phyloP scores from a whole-genome alignment of 2,797 vertebrate species.

The Leptoclinus maculatus region DNA sequence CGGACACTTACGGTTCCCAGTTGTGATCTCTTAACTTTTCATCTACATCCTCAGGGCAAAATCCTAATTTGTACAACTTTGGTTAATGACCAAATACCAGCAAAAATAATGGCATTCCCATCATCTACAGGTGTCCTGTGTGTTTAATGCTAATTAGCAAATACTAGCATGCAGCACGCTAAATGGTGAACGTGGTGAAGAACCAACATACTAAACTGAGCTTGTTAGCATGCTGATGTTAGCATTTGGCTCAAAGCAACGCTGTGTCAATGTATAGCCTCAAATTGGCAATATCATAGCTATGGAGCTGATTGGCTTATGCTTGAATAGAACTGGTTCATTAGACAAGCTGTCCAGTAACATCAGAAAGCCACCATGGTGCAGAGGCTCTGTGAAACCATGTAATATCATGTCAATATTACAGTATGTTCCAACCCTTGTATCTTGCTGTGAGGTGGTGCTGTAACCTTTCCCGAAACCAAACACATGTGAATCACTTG shows the following conservation, averaged over 20 bases:
- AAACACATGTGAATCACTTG: conserved; percentile 23
- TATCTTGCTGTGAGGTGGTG: conserved; percentile 10
- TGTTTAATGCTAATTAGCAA: not conserved
- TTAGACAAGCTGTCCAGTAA: not conserved
- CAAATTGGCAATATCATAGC: not conserved
- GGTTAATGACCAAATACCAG: not conserved
- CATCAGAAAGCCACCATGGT: not conserved
- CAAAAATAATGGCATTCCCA: not conserved
- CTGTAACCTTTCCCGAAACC: conserved; percentile 41
- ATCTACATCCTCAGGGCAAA: not conserved
- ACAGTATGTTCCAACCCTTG: not conserved
- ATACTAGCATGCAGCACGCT: not conserved
- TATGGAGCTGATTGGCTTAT: not conserved
- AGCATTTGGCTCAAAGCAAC: not conserved
- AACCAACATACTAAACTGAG: not conserved
- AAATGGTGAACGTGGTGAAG: no score
- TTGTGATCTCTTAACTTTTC: not conserved
- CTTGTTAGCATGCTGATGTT: not conserved
- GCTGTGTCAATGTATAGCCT: not conserved
- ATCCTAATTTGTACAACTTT: not conserved
- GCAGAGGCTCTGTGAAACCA: not conserved
- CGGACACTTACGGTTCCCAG: not conserved
- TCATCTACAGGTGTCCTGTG: not conserved
- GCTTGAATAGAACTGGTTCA: not conserved
- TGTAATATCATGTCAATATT: not conserved